Evolutionary conservation across 2,113 vertebrate genomes (phyloP), one percentile per base, ranked within the genome.

Genomic region (Thoracochromis brauschi): DNA sequence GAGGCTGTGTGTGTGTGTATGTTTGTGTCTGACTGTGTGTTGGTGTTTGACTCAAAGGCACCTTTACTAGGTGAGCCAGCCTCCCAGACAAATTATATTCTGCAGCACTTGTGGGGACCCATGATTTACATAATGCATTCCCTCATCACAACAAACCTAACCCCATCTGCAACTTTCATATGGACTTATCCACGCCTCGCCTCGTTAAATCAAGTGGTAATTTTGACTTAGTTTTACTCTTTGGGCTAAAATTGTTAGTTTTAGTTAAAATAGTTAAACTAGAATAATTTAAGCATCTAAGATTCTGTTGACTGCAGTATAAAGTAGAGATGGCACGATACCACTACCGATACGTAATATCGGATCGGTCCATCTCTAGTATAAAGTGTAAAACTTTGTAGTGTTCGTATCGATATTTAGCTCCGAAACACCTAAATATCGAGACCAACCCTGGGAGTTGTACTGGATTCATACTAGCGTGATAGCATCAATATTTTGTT

Each of bases 41-140:
- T n/a, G 16, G 51, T 31, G 51, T 51, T 38, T 19, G 63, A 85
- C 55, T 80, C 88, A 93, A 90, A 91, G 92, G 86, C 89, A 91
- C 88, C 92, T 85, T 79, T 71, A 54, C 84, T 33, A 73, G 2
- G 42, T 83, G 33, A 73, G 9, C 78, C 88, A 75, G 24, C 71
- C 24, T 65, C 35, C 19, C 26, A 26, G 65, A 81, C 13, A 54
- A 63, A 82, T 47, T 3, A 55, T 71, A 33, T 31, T 9, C 40
- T 26, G 12, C 24, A 38, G 3, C 13, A 35, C 47, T 42, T 80
- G 85, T 81, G 60, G 58, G 81, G 58, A 83, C 40, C 4, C 71
- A 2, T 75, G 42, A 75, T 49, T 75, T 47, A 26, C 42, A 75
- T 47, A 75, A 75, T 40, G 40, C 24, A 49, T 75, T 47, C 71